Evolutionary conservation across 35 echinoderm and acorn worm species (phyloP).

Genomic region (Ophiothrix spiculata): DNA sequence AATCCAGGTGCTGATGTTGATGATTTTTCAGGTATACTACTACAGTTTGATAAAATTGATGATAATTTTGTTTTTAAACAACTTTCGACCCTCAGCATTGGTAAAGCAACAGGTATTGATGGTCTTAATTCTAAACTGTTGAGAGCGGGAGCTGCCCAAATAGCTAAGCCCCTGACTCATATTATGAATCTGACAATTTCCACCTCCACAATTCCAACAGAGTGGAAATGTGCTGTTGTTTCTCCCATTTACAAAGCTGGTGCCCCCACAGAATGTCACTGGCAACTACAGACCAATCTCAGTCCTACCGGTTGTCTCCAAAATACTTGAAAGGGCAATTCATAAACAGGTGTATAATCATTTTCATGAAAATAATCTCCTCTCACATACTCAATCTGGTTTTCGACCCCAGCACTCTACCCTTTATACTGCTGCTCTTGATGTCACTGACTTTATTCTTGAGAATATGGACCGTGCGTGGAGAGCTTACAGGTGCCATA

Average conservation of each 20-base stretch:
- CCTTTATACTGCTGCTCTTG: no score
- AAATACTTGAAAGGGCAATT: no score
- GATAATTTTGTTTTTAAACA: not conserved
- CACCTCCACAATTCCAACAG: not conserved
- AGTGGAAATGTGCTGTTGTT: constrained; percentile 9
- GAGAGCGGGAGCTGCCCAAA: not conserved
- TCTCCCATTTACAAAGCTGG: constrained; percentile 23
- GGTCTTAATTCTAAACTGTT: not conserved
- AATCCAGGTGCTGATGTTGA: not conserved
- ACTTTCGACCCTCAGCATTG: not conserved
- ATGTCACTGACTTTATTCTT: not conserved
- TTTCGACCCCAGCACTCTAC: no score
- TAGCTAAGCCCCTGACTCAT: not conserved
- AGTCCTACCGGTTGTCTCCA: no score
- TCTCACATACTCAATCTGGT: constrained; percentile 17
- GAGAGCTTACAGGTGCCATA: not conserved
- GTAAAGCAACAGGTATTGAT: constrained; percentile 1
- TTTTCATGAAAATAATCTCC: not conserved
- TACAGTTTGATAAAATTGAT: not conserved
- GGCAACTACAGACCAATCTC: no score
- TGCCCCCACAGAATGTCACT: no score
- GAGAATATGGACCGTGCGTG: not conserved
- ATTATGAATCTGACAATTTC: no score
- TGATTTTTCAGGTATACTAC: no score
- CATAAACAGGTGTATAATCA: no score